Conservation (phyloP, 2,113 vertebrate genomes). For the Bagarius yarrelli region DNA sequence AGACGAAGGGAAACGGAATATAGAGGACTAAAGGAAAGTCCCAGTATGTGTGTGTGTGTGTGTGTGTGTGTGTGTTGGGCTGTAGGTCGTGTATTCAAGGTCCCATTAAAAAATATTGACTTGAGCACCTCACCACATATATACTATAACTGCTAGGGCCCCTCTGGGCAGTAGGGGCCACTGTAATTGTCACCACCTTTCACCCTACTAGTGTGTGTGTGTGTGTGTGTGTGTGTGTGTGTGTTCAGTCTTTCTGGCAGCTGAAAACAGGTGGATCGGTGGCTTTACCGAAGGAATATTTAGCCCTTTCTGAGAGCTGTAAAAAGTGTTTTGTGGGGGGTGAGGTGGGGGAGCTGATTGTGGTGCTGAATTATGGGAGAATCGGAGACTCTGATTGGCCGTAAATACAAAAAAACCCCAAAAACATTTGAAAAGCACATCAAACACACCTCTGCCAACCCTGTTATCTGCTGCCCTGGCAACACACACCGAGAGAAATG, state of each 20-base stretch:
- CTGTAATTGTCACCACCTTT: too few species aligned
- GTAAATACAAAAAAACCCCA: slow-evolving; percentile 61
- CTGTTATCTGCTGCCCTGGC: slow-evolving; percentile 74
- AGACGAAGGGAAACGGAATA: slow-evolving; percentile 9
- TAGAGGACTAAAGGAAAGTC: slow-evolving; percentile 50
- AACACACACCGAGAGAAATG: slow-evolving; percentile 66
- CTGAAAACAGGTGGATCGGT: slow-evolving; percentile 83
- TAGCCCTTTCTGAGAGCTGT: too few species aligned
- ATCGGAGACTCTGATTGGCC: slow-evolving; percentile 62
- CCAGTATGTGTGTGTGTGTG: slow-evolving; percentile 50
- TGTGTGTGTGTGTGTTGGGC: slow-evolving; percentile 7
- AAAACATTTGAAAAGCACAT: slow-evolving; percentile 66
- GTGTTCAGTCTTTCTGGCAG: slow-evolving; percentile 59
- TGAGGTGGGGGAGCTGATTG: slow-evolving; percentile 60
- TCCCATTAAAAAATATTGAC: too few species aligned
- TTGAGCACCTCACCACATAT: too few species aligned
- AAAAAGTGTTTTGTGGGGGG: slow-evolving; percentile 15
- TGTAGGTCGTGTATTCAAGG: too few species aligned
- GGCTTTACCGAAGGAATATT: slow-evolving; percentile 83
- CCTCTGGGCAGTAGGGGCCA: too few species aligned
- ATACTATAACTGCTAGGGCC: too few species aligned
- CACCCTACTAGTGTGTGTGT: slow-evolving; percentile 10
- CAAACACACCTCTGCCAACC: slow-evolving; percentile 63
- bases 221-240: slow-evolving; percentile 7
- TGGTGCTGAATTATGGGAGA: slow-evolving; percentile 61